Conservation (phyloP, 2,888 invertebrate genomes). For the Ichneumoninae sp. region DNA sequence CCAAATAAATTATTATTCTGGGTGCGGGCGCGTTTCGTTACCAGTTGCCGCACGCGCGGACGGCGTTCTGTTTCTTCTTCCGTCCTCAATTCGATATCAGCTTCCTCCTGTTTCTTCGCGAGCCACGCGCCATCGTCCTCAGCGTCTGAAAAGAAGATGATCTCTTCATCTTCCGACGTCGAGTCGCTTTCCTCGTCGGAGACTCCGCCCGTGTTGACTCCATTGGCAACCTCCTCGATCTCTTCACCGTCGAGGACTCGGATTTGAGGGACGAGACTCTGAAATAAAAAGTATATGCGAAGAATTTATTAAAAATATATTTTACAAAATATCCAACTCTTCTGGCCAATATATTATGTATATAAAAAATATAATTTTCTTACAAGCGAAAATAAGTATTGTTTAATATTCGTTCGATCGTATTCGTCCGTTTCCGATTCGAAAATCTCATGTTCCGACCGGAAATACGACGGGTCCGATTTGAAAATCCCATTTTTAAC, state of each 20-base stretch:
- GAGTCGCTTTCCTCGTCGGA: not conserved
- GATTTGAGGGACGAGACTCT: slow-evolving; percentile 62
- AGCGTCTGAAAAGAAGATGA: not conserved
- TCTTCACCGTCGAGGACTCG: slow-evolving; percentile 64
- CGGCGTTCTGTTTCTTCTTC: not conserved
- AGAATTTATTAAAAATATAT: too few relatives aligned
- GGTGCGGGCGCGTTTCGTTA: slow-evolving; percentile 15
- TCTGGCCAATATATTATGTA: not conserved
- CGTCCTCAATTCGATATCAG: not conserved
- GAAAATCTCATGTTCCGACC: too few relatives aligned
- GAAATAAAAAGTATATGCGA: not conserved
- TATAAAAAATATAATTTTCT: too few relatives aligned
- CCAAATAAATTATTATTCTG: too few relatives aligned
- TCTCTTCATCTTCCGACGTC: slow-evolving; percentile 30
- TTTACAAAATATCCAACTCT: not conserved
- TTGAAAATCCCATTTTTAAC: too few relatives aligned
- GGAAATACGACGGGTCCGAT: too few relatives aligned
- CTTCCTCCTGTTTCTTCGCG: not conserved
- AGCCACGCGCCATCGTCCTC: not conserved
- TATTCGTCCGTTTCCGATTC: too few relatives aligned
- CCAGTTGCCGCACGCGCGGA: slow-evolving; percentile 3
- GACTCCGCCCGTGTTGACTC: not conserved
- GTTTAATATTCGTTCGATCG: too few relatives aligned
- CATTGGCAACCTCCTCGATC: not conserved
- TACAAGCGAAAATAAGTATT: too few relatives aligned